Conservation (phyloP, 2,113 vertebrate species). For the Urocolius indicus region DNA sequence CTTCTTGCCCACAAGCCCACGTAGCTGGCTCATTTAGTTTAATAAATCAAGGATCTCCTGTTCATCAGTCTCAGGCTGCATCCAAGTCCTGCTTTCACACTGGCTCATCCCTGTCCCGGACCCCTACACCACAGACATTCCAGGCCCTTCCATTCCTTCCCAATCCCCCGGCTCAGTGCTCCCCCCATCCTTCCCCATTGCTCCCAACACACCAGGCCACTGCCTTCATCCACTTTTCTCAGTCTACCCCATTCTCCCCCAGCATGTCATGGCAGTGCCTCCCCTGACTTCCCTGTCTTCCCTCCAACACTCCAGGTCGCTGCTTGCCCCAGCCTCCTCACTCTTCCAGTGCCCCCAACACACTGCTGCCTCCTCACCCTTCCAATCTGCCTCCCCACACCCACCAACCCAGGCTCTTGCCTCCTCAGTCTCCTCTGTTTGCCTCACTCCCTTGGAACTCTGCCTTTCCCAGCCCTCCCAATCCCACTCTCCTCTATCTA, state of each 20-base stretch:
- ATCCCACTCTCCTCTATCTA: background rate
- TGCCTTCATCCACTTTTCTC: too few species aligned
- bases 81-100: too few species aligned
- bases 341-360: background rate
- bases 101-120: too few species aligned
- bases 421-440: background rate
- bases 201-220: background rate
- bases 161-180: too few species aligned
- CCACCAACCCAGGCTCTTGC: too few species aligned
- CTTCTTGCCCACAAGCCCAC: too few species aligned
- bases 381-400: background rate
- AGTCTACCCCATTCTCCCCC: background rate
- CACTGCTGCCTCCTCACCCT: background rate
- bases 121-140: background rate
- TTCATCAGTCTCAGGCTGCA: background rate
- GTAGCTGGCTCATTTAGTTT: too few species aligned
- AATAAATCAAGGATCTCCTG: background rate
- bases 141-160: background rate
- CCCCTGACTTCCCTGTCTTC: background rate
- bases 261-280: accelerated
- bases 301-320: background rate
- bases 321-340: background rate
- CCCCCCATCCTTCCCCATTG: background rate
- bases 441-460: too few species aligned
- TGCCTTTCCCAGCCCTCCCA: too few species aligned